Evolutionary conservation across 2,113 vertebrate genomes (phyloP), one percentile per base, ranked within the genome.

Genomic region (Plecturocebus donacophilus): DNA sequence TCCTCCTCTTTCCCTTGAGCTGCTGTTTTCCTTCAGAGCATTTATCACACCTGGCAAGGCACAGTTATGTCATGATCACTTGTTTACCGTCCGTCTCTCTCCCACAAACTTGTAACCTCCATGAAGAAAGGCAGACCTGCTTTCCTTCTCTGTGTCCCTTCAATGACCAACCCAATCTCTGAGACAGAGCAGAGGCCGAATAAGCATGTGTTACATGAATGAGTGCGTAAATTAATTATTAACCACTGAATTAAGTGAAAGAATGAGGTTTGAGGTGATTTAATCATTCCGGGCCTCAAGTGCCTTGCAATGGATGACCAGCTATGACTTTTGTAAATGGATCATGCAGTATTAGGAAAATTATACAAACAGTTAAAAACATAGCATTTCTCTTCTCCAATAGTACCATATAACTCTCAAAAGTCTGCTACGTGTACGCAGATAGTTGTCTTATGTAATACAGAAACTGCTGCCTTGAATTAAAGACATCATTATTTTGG

Each of bases 401-500:
- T 3, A 64, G 45, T 17, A 71, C 14, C 35, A n/a, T 45, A 38
- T 75, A 52, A 91, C 77, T 83, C 85, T 86, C 11, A 21, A 8
- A 87, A 87, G 71, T 40, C 80, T 83, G 47, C 76, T 42, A 12
- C 1, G 0, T 7, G 61, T 30, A 52, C 70, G 49, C 47, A 6
- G 4, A 49, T 3, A 32, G 49, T 85, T 89, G 86, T 80, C 93
- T 96, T 96, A 87, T 68, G 47, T 77, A 96, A 89, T 45, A 38
- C 2, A 85, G 35, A 90, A 83, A 96, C 47, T 49, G 76, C 84
- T 90, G 75, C 45, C 76, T 96, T 77, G 76, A 96, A 90, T 94
- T 87, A 92, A 87, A 95, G 79, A 35, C 58, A 68, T 58, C 40
- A 35, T 97, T 71, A 87, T 95, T 96, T 95, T 71, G 71, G 83